Percentiles rank a stretch among this genome's conserved stretches.
Conservation (phyloP, 2,888 invertebrate genomes). For the Cantharis lateralis region DNA sequence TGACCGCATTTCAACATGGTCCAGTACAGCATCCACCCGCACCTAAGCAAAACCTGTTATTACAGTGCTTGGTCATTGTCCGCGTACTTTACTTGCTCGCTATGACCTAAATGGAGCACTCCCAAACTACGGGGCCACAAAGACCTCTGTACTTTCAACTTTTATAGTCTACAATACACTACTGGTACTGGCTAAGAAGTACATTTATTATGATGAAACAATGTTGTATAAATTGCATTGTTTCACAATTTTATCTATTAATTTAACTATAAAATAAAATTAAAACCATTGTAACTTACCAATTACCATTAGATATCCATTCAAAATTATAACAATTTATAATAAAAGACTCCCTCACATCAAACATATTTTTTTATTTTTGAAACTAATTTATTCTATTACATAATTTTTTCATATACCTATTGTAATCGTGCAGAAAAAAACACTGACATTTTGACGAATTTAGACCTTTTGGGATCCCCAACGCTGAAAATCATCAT, state of each 20-base stretch:
- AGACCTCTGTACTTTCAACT: slow-evolving; percentile 38
- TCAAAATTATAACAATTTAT: not conserved
- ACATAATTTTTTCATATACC: too few relatives aligned
- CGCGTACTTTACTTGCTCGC: slow-evolving; percentile 51
- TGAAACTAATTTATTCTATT: too few relatives aligned
- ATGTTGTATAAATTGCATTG: not conserved
- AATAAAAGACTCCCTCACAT: not conserved
- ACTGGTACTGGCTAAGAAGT: not conserved
- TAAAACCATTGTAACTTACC: not conserved
- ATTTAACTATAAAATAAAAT: not conserved
- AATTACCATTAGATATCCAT: not conserved
- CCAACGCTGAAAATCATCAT: too few relatives aligned
- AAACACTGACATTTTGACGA: too few relatives aligned
- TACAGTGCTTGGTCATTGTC: slow-evolving; percentile 50
- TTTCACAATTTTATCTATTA: not conserved
- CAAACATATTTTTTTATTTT: too few relatives aligned
- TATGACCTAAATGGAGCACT: slow-evolving; percentile 53
- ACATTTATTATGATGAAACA: not conserved
- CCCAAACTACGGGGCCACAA: slow-evolving; percentile 45
- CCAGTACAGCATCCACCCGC: slow-evolving; percentile 50
- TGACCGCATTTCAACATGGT: slow-evolving; percentile 44
- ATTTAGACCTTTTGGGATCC: too few relatives aligned
- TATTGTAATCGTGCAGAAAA: too few relatives aligned
- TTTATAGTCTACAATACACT: not conserved
- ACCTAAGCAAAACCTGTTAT: slow-evolving; percentile 53